phyloP scores from a whole-genome alignment of 2,113 vertebrate genomes.

The Miniopterus natalensis region DNA sequence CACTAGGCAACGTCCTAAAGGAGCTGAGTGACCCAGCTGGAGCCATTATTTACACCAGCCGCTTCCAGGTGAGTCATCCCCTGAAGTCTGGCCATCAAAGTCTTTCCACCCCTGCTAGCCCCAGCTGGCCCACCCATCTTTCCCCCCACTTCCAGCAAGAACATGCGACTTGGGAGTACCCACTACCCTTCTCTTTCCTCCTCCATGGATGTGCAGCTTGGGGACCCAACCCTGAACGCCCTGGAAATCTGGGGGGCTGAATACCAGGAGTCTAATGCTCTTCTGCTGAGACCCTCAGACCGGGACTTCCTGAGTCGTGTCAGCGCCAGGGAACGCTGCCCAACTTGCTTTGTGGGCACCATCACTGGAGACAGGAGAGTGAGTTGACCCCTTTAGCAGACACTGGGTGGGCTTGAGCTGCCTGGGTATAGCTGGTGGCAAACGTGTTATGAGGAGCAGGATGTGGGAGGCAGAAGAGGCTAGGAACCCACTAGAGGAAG shows the following conservation, averaged over 20 bases:
- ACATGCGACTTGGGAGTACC: not conserved
- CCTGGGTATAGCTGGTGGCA: rapidly evolving
- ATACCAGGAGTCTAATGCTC: slow-evolving; percentile 96
- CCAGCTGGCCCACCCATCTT: not conserved
- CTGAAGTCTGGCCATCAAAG: not conserved
- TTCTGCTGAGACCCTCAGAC: slow-evolving; percentile 89
- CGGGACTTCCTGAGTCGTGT: slow-evolving; percentile 88
- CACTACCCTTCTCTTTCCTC: not conserved
- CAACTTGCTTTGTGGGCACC: slow-evolving; percentile 92
- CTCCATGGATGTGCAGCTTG: slow-evolving; percentile 86
- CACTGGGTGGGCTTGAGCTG: rapidly evolving
- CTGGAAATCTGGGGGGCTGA: slow-evolving; percentile 97
- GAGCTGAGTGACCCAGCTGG: slow-evolving; percentile 95
- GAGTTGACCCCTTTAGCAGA: not conserved
- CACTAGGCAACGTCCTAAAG: slow-evolving; percentile 94
- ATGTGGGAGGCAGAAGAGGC: not conserved
- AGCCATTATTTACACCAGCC: slow-evolving; percentile 92
- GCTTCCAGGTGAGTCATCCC: slow-evolving; percentile 90
- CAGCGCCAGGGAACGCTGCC: slow-evolving; percentile 93
- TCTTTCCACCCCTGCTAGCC: not conserved
- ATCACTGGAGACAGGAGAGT: slow-evolving; percentile 93
- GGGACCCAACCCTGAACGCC: slow-evolving; percentile 94
- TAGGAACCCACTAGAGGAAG: not conserved
- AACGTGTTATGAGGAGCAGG: not conserved
- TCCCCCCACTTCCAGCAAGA: not conserved